Percentiles rank a stretch among this genome's conserved stretches.
Conservation (phyloP, 2,113 vertebrate species). For the Calypte anna region DNA sequence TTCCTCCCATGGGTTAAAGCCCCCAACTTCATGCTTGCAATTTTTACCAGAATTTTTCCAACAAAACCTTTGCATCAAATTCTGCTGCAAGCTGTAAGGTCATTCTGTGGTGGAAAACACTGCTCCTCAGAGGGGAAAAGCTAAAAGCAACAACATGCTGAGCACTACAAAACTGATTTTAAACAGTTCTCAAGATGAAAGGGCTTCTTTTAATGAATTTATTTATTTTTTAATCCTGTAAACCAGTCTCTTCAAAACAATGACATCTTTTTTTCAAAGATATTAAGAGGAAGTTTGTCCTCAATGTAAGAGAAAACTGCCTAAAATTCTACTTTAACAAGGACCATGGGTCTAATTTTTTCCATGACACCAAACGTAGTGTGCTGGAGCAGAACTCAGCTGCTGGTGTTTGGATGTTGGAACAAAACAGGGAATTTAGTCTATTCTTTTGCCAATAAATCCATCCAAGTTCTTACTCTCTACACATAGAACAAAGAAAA, state of each 20-base stretch:
- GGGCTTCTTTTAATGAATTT: neutral
- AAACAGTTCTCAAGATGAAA: conserved; percentile 25
- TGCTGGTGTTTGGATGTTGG: neutral
- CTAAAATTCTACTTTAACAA: conserved; percentile 22
- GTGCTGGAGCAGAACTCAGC: neutral
- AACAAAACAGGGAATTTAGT: neutral
- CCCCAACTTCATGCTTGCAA: neutral
- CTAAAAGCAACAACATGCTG: conserved; percentile 17
- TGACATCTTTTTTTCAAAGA: conserved; percentile 56
- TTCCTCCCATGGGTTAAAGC: conserved; percentile 33
- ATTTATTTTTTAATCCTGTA: neutral
- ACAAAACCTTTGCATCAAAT: conserved; percentile 32
- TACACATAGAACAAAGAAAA: neutral
- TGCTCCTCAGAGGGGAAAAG: neutral
- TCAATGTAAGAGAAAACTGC: conserved; percentile 38
- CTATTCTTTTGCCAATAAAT: neutral
- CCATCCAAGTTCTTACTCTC: neutral
- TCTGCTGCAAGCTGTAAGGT: neutral
- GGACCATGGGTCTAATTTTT: conserved; percentile 7
- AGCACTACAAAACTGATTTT: conserved; percentile 24
- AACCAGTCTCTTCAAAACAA: conserved; percentile 41
- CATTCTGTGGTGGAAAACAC: neutral
- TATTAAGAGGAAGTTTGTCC: conserved; percentile 16
- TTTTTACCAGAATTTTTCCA: conserved; percentile 30
- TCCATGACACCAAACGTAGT: neutral